Evolutionary conservation across 2,888 invertebrate genomes (phyloP).

Genomic region (Sepiola atlantica): DNA sequence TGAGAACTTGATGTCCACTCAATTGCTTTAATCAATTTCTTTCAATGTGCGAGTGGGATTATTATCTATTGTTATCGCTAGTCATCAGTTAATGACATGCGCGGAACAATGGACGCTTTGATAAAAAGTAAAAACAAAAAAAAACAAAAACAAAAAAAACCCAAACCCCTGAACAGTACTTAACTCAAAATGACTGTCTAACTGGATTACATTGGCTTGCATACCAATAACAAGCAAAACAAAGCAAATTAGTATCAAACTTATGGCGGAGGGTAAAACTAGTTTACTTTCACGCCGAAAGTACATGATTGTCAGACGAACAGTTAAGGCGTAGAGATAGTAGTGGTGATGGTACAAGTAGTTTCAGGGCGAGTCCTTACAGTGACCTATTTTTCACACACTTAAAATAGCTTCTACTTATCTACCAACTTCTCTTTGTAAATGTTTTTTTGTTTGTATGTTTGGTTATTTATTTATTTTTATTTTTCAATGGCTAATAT

Average conservation of each 20-base stretch:
- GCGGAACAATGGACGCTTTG: not conserved
- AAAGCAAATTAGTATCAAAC: not conserved
- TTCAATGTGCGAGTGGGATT: not conserved
- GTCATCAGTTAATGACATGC: conserved; percentile 32
- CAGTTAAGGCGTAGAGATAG: not conserved
- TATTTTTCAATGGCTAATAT: not conserved
- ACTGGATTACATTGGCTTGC: not conserved
- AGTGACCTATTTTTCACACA: not conserved
- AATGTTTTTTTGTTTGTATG: not conserved
- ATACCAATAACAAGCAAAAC: conserved; percentile 16
- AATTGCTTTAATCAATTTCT: conserved; percentile 32
- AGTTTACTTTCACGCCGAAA: not conserved
- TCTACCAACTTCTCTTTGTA: not conserved
- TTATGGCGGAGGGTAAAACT: conserved; percentile 32
- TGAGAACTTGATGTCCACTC: conserved; percentile 32
- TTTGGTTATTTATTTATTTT: no score
- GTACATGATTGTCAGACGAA: not conserved
- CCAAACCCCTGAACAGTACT: not conserved
- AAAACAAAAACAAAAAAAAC: no score
- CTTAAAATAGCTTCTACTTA: not conserved
- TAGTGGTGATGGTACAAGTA: conserved; percentile 18
- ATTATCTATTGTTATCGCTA: conserved; percentile 32
- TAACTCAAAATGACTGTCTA: conserved; percentile 1
- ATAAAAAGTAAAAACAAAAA: not conserved
- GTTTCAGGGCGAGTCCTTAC: conserved; percentile 32